Conservation (phyloP, 2,888 invertebrate species). For the Allygus modestus region DNA sequence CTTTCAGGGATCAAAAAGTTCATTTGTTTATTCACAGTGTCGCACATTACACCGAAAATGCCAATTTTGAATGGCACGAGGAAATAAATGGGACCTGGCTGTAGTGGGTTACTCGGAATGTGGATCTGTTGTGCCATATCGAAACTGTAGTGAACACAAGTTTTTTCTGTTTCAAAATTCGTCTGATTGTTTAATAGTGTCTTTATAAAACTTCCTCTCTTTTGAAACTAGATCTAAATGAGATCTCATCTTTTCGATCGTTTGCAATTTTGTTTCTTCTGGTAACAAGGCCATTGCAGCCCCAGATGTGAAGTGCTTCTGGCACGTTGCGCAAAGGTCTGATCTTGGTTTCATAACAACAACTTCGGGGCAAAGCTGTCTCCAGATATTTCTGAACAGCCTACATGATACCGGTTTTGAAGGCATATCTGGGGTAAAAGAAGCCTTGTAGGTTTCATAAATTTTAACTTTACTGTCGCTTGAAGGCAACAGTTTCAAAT, state of each 20-base stretch:
- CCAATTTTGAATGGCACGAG: constrained; percentile 62
- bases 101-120: constrained; percentile 65
- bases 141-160: constrained; percentile 62
- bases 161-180: not conserved
- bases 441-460: constrained; percentile 19
- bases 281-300: not conserved
- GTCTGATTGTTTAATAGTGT: constrained; percentile 50
- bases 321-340: constrained; percentile 27
- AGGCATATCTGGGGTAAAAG: constrained; percentile 17
- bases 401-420: constrained; percentile 6
- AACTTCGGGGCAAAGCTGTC: not conserved
- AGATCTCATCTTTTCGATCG: constrained; percentile 44
- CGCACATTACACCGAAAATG: constrained; percentile 65
- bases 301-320: constrained; percentile 39
- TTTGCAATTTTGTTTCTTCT: constrained; percentile 45
- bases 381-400: constrained; percentile 40
- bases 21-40: constrained; percentile 58
- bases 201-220: constrained; percentile 48
- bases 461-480: constrained; percentile 39
- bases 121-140: constrained; percentile 66
- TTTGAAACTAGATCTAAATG: constrained; percentile 28
- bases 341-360: constrained; percentile 54
- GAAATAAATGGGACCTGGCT: constrained; percentile 65
- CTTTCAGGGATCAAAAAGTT: constrained; percentile 64
- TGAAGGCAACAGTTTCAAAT: constrained; percentile 54